Evolutionary conservation across 2,113 vertebrate species (phyloP).

Genomic region (human (Homo sapiens)): DNA sequence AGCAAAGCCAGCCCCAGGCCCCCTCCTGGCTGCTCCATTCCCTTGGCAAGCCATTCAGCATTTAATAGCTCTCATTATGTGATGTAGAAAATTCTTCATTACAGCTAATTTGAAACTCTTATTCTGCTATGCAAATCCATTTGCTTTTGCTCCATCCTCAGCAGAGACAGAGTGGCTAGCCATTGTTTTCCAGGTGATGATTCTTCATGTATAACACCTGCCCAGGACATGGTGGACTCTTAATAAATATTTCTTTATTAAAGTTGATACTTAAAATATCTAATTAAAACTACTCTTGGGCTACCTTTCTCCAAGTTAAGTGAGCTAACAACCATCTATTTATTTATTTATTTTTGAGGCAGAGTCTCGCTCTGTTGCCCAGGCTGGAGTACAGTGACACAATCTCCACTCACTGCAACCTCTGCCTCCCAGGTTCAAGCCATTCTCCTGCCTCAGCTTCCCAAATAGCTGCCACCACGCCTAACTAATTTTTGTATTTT

Average conservation of each 20-base stretch:
- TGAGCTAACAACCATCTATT: background rate
- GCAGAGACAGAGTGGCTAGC: background rate
- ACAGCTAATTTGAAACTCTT: background rate
- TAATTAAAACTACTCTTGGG: background rate
- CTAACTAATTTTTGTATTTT: too few relatives aligned
- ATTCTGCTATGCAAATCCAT: background rate
- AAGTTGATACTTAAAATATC: slow-evolving; percentile 9
- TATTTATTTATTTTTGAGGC: background rate
- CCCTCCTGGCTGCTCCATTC: background rate
- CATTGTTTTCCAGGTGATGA: background rate
- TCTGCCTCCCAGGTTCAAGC: too few relatives aligned
- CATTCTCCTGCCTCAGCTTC: too few relatives aligned
- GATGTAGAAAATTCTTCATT: background rate
- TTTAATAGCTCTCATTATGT: background rate
- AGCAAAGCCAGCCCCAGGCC: background rate
- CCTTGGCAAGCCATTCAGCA: background rate
- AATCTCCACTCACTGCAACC: too few relatives aligned
- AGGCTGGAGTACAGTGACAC: too few relatives aligned
- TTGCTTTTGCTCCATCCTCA: background rate
- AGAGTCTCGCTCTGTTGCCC: too few relatives aligned
- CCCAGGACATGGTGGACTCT: background rate
- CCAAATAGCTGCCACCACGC: too few relatives aligned
- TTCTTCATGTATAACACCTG: background rate
- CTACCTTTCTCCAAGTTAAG: background rate
- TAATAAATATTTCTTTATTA: background rate